These are phyloP conservation scores for Notothenia rossii DNA, from an alignment of 2,113 vertebrate genomes.

Conservation along the genomic window DNA sequence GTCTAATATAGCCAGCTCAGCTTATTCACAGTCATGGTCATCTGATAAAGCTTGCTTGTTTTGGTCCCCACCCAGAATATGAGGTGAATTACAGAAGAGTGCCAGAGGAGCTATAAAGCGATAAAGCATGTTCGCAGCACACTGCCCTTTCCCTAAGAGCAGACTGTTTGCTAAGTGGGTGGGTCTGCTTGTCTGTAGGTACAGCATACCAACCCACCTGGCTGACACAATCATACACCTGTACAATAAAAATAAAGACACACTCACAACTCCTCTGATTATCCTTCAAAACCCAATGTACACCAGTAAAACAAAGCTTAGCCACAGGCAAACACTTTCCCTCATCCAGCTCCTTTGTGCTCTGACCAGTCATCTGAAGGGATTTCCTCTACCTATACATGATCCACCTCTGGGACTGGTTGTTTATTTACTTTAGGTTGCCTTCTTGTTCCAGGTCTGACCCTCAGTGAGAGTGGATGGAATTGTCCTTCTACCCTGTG, in stretches of 20 bases:
- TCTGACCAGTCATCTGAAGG: slow-evolving; percentile 56
- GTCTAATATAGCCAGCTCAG: slow-evolving; percentile 69
- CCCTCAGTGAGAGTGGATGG: slow-evolving; percentile 37
- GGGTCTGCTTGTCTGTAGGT: slow-evolving; percentile 65
- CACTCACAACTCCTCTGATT: slow-evolving; percentile 52
- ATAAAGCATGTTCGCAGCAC: slow-evolving; percentile 66
- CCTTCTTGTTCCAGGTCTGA: slow-evolving; percentile 44
- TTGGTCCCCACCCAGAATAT: slow-evolving; percentile 78
- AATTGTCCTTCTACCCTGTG: background rate
- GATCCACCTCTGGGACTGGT: slow-evolving; percentile 30
- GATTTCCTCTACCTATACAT: slow-evolving; percentile 63
- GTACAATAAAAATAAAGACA: slow-evolving; percentile 63
- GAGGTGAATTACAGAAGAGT: slow-evolving; percentile 69
- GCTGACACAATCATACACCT: slow-evolving; percentile 54
- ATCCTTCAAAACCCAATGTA: slow-evolving; percentile 65
- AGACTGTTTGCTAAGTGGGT: slow-evolving; percentile 76
- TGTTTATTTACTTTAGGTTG: slow-evolving; percentile 68
- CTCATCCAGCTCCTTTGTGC: slow-evolving; percentile 61
- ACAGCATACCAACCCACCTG: slow-evolving; percentile 52
- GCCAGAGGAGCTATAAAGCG: slow-evolving; percentile 73
- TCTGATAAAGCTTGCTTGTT: slow-evolving; percentile 80
- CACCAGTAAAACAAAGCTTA: slow-evolving; percentile 61
- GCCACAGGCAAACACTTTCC: slow-evolving; percentile 64
- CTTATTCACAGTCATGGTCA: slow-evolving; percentile 68
- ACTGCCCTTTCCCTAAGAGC: slow-evolving; percentile 61